Evolutionary conservation across 2,113 vertebrate species (phyloP).

Genomic region (Catagonus wagneri): DNA sequence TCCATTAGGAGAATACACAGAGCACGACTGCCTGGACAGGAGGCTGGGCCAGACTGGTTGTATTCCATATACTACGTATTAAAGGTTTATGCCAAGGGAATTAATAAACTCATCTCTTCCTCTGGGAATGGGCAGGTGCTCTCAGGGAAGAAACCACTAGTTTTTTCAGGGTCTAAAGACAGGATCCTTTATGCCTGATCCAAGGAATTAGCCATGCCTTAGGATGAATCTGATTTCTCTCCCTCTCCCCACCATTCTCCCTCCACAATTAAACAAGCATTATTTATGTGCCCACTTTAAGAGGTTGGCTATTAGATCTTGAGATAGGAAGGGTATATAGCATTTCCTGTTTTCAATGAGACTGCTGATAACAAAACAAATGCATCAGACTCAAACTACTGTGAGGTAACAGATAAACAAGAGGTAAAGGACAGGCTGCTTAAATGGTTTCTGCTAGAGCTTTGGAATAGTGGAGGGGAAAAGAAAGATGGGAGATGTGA

Average conservation of each 20-base stretch:
- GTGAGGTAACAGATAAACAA: neutral
- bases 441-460: neutral
- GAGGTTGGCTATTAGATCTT: neutral
- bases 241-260: neutral
- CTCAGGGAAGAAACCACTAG: neutral
- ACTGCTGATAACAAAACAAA: neutral
- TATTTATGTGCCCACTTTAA: neutral
- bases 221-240: neutral
- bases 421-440: neutral
- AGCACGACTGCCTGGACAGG: neutral
- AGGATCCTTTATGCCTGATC: neutral
- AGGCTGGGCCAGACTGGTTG: neutral
- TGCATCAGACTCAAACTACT: neutral
- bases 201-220: constrained; percentile 4
- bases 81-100: constrained; percentile 6
- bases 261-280: neutral
- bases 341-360: neutral
- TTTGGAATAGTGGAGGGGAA: neutral
- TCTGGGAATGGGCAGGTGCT: neutral
- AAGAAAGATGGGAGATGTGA: neutral
- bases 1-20: neutral
- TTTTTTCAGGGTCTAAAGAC: constrained; percentile 7
- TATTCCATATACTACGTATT: constrained; percentile 31
- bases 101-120: neutral
- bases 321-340: neutral